phyloP scores from a whole-genome alignment of 2,113 vertebrate species.

The Phaethornis superciliosus region DNA sequence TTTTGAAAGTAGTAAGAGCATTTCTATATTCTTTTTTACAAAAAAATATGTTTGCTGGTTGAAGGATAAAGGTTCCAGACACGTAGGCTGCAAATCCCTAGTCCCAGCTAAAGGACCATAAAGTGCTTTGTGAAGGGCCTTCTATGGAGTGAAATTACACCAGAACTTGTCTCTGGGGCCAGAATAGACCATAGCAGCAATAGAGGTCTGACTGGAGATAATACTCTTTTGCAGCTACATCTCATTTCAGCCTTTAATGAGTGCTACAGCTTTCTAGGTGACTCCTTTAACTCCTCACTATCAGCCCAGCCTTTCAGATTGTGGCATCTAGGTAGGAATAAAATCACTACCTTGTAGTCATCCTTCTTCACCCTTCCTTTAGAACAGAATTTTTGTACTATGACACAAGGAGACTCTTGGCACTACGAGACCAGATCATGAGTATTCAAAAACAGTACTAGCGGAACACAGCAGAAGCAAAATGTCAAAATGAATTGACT shows the following conservation, averaged over 20 bases:
- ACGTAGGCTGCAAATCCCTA: neutral
- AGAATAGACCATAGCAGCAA: neutral
- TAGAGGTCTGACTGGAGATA: neutral
- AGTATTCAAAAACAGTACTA: neutral
- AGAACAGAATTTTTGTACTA: neutral
- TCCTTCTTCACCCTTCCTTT: neutral
- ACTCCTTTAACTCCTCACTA: neutral
- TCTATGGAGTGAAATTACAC: neutral
- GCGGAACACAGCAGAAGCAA: neutral
- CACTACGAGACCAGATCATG: neutral
- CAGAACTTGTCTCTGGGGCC: neutral
- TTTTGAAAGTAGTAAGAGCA: neutral
- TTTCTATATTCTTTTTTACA: neutral
- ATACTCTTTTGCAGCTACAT: neutral
- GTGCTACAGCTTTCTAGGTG: neutral
- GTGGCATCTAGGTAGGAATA: neutral
- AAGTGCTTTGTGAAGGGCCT: neutral
- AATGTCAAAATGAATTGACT: neutral
- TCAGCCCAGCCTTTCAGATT: fast-evolving
- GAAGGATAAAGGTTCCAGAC: neutral
- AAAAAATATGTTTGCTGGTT: neutral
- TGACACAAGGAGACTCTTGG: neutral
- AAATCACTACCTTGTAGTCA: neutral
- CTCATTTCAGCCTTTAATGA: neutral
- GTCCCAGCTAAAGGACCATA: neutral